Percentiles rank a stretch among this genome's conserved stretches.
Evolutionary conservation across 2,113 vertebrate genomes (phyloP).

Genomic region (Rhea americana): DNA sequence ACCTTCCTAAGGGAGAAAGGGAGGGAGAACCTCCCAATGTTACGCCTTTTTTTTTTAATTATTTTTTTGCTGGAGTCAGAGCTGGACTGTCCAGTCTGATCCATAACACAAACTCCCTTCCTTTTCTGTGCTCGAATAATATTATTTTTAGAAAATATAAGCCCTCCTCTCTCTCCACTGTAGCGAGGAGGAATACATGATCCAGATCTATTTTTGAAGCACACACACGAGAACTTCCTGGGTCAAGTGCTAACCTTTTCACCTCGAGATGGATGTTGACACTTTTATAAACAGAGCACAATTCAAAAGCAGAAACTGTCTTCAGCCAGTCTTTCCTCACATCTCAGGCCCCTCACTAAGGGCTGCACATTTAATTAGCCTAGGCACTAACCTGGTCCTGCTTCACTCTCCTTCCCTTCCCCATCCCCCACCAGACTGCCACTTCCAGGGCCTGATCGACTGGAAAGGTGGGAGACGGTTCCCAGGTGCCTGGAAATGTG

Average conservation of each 20-base stretch:
- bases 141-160: conserved; percentile 40
- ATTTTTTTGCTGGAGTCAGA: not conserved
- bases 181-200: conserved; percentile 61
- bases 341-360: conserved; percentile 53
- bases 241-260: conserved; percentile 87
- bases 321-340: conserved; percentile 75
- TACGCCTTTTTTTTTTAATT: not conserved
- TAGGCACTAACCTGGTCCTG: not conserved
- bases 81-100: not conserved
- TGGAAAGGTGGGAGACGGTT: not conserved
- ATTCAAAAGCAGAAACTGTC: conserved; percentile 76
- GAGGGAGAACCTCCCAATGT: not conserved
- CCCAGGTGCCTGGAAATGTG: not conserved
- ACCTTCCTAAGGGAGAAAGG: not conserved
- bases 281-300: conserved; percentile 77
- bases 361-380: conserved; percentile 66
- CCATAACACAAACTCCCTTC: not conserved
- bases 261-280: conserved; percentile 78
- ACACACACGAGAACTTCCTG: conserved; percentile 77
- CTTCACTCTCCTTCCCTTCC: not conserved
- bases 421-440: not conserved
- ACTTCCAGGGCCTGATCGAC: not conserved
- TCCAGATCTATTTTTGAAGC: conserved; percentile 70
- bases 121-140: conserved; percentile 10
- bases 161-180: conserved; percentile 37